Base-by-base conservation (phyloP, 2,888 invertebrate genomes). In the Sarcophaga variegata region DNA sequence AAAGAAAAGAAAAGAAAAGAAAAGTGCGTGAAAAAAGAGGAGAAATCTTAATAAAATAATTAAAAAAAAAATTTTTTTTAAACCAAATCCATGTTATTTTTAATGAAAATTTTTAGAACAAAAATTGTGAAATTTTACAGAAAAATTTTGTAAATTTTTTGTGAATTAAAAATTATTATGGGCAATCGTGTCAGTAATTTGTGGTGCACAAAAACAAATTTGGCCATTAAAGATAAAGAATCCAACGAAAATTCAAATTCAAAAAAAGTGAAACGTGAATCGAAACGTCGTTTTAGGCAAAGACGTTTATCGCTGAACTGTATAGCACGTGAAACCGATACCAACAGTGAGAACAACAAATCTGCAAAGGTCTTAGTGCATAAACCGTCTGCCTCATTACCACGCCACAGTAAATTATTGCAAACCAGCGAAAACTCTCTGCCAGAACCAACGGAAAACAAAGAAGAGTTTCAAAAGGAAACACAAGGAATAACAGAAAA, bases 181-280 rank as follows among this genome's bases (percentile, higher is more conserved):
- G 93, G 93, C 90, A 93, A 93, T 91, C 92, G 92, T 89, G 90
- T 91, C 89, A 92, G 93, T 89, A 91, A 90, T 86, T 91, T 93
- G 91, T 93, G 93, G 93, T 93, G 93, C 91, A 93, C 92, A 90
- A 93, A 93, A 89, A 66, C 89, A 54, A 87, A 87, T 87, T 87
- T 84, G 75, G 81, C 83, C 11, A 63, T 87, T 45, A 84, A 78
- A 67, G 81, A 84, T 84, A 81, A 76, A 76, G 86, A 82, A 45
- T 66, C 14, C 8, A 69, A 63, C 54, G 81, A 74, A 27, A 37
- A 54, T 54, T 89, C 12, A 12, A 54, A 17, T 17, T 37, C 90
- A 25, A 74, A 83, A 67, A 74, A 83, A 67, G 5, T 45, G 2
- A 79, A 79, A 72, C 67, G 76, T 67, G 81, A 67, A 20, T 76